Base-by-base conservation (phyloP, 1,140 invertebrate species). In the Elysia chlorotica region DNA sequence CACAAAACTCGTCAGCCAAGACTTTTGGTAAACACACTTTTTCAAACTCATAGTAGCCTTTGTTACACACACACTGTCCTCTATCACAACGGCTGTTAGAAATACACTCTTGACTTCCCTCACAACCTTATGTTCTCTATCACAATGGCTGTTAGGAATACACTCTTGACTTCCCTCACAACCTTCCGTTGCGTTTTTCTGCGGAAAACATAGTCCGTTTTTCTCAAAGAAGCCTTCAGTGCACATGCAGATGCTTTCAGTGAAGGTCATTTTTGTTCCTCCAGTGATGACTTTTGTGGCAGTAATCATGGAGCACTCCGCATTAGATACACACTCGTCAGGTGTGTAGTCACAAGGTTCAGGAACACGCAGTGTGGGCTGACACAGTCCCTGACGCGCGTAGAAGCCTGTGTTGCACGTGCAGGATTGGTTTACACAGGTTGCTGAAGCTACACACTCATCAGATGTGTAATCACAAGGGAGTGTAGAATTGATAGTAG, bases 371-470 rank as follows among this genome's bases (percentile, higher is more conserved):
- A 68, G 21, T 5, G 36, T 2, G 19, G 2, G 25, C 14, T 36
- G 35, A 67, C 54, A 65, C 30, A 33, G 28, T 21, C 74, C 74
- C 10, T 53, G 6, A n/a, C 66, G 28, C 30, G 33, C 54, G 54
- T 71, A 75, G 63, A 35, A 75, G 21, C 62, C 74, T 6, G 41
- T 28, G 10, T 53, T 33, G 53, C 74, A 75, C 36, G 23, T 48
- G 25, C 74, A 75, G 0, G 54, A 53, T 19, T 54, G 48, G 33
- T 57, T 53, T 33, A 53, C 28, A 65, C 74, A 75, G 4, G 56
- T 33, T 0, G 74, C 74, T 30, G 66, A 3, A 6, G 41, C 57
- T 6, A 71, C 63, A 41, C 74, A 75, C 63, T 75, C 68, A 28
- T 69, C 69, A 0, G 36, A 37, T 23, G 66, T 68, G 53, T 68